phyloP scores from a whole-genome alignment of 2,888 invertebrate genomes.

The Arctia plantaginis region DNA sequence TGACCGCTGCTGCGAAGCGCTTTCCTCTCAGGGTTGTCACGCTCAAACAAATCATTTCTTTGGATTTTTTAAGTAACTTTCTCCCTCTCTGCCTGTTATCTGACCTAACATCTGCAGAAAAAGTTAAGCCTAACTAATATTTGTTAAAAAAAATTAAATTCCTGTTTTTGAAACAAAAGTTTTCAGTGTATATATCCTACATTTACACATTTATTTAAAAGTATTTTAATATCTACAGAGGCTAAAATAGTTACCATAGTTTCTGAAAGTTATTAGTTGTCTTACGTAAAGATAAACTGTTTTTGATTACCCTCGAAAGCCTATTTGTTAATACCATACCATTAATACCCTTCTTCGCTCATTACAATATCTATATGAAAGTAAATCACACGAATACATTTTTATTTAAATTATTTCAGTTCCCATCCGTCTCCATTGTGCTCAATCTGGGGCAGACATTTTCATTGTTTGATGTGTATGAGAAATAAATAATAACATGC shows the following conservation, averaged over 20 bases:
- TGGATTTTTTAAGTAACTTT: background rate
- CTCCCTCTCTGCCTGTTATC: background rate
- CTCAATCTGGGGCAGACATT: constrained; percentile 41
- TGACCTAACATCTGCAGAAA: background rate
- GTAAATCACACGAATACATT: constrained; percentile 38
- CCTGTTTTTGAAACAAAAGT: background rate
- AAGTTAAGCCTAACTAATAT: too few species aligned
- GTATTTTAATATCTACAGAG: background rate
- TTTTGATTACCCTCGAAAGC: background rate
- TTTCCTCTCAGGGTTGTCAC: constrained; percentile 60
- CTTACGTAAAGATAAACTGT: background rate
- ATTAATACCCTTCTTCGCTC: constrained; percentile 19
- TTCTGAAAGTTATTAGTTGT: background rate
- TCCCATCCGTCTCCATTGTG: constrained; percentile 42
- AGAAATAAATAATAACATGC: constrained; percentile 52
- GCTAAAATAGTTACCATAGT: background rate
- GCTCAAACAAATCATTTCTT: background rate
- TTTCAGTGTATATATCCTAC: background rate
- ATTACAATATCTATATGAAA: constrained; percentile 18
- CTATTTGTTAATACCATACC: constrained; percentile 1
- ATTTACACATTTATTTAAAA: background rate
- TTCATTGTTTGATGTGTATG: constrained; percentile 49
- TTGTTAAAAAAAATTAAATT: too few species aligned
- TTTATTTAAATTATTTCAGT: constrained; percentile 42
- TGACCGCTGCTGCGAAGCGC: constrained; percentile 69